A percentile compares a stretch with the other conserved stretches of the same genome.
Evolutionary conservation across 2,888 invertebrate species (phyloP).

Genomic region (Palloptera scutellata): DNA sequence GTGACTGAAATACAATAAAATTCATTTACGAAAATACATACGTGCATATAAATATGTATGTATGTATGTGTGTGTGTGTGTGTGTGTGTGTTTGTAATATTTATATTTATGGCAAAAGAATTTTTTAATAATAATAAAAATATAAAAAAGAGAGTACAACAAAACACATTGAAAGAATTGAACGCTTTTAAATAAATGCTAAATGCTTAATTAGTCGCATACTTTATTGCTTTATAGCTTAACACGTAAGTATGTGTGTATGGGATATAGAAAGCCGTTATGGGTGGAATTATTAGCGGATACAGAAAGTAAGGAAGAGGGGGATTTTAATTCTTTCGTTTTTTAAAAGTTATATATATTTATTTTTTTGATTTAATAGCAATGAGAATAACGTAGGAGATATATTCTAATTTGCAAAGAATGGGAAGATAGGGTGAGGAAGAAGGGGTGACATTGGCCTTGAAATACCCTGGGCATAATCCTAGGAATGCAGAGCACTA

Average conservation of each 20-base stretch:
- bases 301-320: no score
- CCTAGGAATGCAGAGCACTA: no score
- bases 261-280: neutral
- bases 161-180: constrained; percentile 22
- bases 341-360: no score
- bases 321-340: no score
- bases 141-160: constrained; percentile 9
- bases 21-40: neutral
- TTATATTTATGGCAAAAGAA: constrained; percentile 16
- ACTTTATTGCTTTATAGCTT: constrained; percentile 28
- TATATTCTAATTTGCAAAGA: no score
- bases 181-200: constrained; percentile 39
- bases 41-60: neutral
- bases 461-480: no score
- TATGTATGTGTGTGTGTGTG: neutral
- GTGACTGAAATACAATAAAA: constrained; percentile 17
- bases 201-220: constrained; percentile 42
- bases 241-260: neutral
- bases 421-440: no score
- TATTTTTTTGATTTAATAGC: no score
- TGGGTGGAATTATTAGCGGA: no score
- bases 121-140: constrained; percentile 10
- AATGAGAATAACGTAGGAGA: no score
- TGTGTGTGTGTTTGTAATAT: neutral
- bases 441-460: no score